phyloP scores from a whole-genome alignment of 2,113 vertebrate species.

The Ictalurus punctatus region DNA sequence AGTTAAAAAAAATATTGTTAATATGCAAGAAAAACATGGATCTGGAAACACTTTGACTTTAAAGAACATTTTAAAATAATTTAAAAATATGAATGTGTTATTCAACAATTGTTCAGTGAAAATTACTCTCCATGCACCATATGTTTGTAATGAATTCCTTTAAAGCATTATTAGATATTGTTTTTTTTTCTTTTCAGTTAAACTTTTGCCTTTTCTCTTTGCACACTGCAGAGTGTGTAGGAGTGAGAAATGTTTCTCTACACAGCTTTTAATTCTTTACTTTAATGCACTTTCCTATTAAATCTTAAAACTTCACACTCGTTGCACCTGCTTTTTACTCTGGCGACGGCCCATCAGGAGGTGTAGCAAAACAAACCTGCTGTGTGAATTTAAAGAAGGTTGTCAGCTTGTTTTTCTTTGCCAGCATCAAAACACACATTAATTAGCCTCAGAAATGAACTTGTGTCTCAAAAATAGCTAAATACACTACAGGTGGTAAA shows the following conservation, averaged over 20 bases:
- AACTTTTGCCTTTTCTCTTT: neutral
- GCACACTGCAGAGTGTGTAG: neutral
- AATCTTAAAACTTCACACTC: neutral
- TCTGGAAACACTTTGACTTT: neutral
- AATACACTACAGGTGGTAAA: constrained; percentile 63
- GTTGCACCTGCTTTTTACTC: neutral
- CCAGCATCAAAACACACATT: neutral
- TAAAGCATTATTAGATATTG: neutral
- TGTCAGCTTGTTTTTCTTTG: constrained; percentile 28
- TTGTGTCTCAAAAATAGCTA: constrained; percentile 8
- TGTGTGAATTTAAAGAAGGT: constrained; percentile 31
- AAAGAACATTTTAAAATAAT: neutral
- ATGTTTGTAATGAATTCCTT: neutral
- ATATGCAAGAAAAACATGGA: neutral
- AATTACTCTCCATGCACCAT: neutral
- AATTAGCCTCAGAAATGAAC: constrained; percentile 26
- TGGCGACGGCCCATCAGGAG: constrained; percentile 8
- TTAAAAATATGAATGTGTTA: too few relatives aligned
- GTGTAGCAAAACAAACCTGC: constrained; percentile 7
- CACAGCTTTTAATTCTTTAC: neutral
- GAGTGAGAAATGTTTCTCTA: neutral
- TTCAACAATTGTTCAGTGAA: neutral
- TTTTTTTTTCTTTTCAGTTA: neutral
- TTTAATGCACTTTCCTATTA: neutral
- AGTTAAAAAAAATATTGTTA: neutral